These are phyloP conservation scores for Ceyx cyanopectus DNA, from an alignment of 2,113 vertebrate genomes.

Conservation along the genomic window DNA sequence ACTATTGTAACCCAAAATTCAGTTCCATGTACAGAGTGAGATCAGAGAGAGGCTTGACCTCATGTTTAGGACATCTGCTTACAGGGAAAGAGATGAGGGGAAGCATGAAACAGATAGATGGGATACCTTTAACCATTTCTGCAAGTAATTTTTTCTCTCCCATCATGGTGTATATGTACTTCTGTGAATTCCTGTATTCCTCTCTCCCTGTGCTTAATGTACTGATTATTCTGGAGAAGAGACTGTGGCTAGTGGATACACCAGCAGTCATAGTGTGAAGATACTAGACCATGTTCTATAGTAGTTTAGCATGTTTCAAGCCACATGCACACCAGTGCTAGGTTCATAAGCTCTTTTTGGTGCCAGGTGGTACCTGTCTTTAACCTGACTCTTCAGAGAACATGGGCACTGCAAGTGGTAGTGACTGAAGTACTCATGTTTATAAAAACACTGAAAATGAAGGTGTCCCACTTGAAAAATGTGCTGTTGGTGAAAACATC, in stretches of 20 bases:
- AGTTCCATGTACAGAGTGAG: neutral
- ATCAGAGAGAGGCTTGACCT: neutral
- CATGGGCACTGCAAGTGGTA: neutral
- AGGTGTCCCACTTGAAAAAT: neutral
- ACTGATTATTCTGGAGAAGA: neutral
- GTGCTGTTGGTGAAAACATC: neutral
- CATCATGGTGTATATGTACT: neutral
- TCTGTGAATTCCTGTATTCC: neutral
- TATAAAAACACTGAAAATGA: neutral
- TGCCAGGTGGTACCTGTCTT: neutral
- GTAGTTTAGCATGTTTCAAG: neutral
- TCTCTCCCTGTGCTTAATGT: neutral
- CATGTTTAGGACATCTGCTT: neutral
- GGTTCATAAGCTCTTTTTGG: neutral
- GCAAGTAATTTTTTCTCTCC: neutral
- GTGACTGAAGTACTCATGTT: neutral
- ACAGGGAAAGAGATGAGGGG: neutral
- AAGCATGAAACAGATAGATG: neutral
- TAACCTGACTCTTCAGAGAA: neutral
- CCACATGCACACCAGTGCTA: neutral
- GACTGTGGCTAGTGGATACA: neutral
- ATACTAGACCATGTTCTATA: neutral
- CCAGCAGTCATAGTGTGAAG: neutral
- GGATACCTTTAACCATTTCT: neutral
- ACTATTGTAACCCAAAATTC: neutral